Evolutionary conservation across 1,140 invertebrate species (phyloP).

Genomic region (Tribolium castaneum): DNA sequence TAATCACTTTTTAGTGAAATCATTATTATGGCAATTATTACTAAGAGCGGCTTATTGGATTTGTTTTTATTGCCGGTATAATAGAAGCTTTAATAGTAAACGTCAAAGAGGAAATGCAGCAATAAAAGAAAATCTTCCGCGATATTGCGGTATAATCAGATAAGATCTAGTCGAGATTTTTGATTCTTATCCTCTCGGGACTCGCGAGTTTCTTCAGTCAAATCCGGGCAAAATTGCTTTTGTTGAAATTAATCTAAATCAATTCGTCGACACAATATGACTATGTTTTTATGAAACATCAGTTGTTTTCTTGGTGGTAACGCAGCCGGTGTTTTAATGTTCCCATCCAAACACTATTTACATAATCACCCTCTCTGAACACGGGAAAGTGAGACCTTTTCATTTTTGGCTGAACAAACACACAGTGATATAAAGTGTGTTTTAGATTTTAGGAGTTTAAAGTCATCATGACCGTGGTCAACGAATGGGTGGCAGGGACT

Average conservation of each 20-base stretch:
- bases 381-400: not conserved
- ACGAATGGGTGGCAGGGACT: constrained; percentile 62
- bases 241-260: not conserved
- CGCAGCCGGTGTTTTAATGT: constrained; percentile 32
- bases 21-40: not conserved
- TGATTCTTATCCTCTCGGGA: not conserved
- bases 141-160: not conserved
- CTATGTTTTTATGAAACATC: not conserved
- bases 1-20: not conserved
- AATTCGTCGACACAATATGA: constrained; percentile 1
- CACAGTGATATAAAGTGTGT: not conserved
- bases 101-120: not conserved
- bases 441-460: constrained; percentile 5
- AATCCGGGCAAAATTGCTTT: not conserved
- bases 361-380: constrained; percentile 35
- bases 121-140: not conserved
- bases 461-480: constrained; percentile 61
- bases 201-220: not conserved
- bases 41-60: not conserved
- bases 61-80: not conserved
- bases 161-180: constrained; percentile 17
- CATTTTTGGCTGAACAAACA: constrained; percentile 30
- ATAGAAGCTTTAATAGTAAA: not conserved
- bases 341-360: constrained; percentile 35
- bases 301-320: constrained; percentile 4